Percentiles rank a stretch among this genome's conserved stretches.
Conservation (phyloP, 2,888 invertebrate genomes). For the Seira ritae region DNA sequence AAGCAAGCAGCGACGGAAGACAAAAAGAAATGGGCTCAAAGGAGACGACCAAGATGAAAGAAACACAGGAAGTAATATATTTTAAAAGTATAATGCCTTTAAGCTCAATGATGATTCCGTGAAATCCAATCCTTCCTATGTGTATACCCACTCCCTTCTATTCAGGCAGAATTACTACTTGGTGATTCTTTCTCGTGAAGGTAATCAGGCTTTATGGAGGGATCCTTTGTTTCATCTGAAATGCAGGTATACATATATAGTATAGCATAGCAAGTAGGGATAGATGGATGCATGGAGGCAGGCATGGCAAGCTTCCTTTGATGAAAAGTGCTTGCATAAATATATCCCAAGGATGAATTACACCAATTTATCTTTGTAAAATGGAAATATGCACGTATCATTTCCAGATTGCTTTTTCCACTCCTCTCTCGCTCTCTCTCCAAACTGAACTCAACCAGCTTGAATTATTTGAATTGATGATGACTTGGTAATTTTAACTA, state of each 20-base stretch:
- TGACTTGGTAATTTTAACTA: too few relatives aligned
- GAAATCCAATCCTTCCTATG: constrained; percentile 26
- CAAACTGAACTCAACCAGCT: too few relatives aligned
- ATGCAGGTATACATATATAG: too few relatives aligned
- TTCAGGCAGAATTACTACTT: not conserved
- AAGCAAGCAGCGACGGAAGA: constrained; percentile 30
- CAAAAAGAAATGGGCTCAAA: constrained; percentile 17
- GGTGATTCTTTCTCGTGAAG: not conserved
- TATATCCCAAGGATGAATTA: not conserved
- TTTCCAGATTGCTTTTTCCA: not conserved
- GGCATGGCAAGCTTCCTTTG: not conserved
- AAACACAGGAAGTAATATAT: constrained; percentile 18
- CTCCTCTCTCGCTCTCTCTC: too few relatives aligned
- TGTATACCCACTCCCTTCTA: not conserved
- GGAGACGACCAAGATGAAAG: not conserved
- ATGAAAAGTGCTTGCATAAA: constrained; percentile 6
- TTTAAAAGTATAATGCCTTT: constrained; percentile 49
- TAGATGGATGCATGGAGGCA: too few relatives aligned
- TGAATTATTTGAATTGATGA: too few relatives aligned
- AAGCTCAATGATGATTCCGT: constrained; percentile 60
- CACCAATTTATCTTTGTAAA: constrained; percentile 1
- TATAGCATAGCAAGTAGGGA: too few relatives aligned
- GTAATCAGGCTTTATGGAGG: too few relatives aligned
- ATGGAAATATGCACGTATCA: not conserved
- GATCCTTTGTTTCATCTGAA: too few relatives aligned